Evolutionary conservation across 2,888 invertebrate species (phyloP), one percentile per base, ranked within the genome.

Genomic region (Ophraella communa): DNA sequence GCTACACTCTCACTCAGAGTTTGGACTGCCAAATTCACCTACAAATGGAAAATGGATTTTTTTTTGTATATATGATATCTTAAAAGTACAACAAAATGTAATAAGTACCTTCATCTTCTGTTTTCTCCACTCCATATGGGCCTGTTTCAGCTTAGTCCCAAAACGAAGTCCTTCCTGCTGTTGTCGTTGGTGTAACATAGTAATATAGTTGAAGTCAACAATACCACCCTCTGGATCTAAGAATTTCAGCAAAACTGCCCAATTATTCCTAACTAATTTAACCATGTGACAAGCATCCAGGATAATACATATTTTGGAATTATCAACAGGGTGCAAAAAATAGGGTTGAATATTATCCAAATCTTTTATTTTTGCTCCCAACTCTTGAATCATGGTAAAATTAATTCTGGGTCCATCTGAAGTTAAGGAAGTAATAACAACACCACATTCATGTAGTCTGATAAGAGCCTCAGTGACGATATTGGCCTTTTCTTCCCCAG

Each of bases 11-110:
- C 27, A 14, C 27, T 56, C 17, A 56, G 18, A 24, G 55, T 56
- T 44, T 56, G 45, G 17, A 30, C 51, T 35, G 51, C 59, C 17
- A 51, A 24, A 52, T 27, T 51, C 11, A 60, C 59, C 59, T 60
- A 20, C n/a, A 60, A 30, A 30, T 10, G 8, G 7, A 30, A 8
- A n/a, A n/a, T n/a, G n/a, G n/a, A n/a, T n/a, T n/a, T n/a, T 30
- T 30, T 30, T 30, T 10, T 8, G 10, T 30, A 8, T 10, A 30
- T n/a, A n/a, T n/a, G n/a, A n/a, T n/a, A n/a, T n/a, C n/a, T n/a
- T n/a, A n/a, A n/a, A n/a, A n/a, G n/a, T n/a, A n/a, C n/a, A n/a
- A n/a, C n/a, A 1, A 17, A 45, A 14, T 23, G 11, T 8, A 51
- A 24, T n/a, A 14, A 5, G 14, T 47, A 47, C 45, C 57, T 57